These are phyloP conservation scores for Cathartes aura DNA, from an alignment of 2,113 vertebrate species.

Conservation along the genomic window DNA sequence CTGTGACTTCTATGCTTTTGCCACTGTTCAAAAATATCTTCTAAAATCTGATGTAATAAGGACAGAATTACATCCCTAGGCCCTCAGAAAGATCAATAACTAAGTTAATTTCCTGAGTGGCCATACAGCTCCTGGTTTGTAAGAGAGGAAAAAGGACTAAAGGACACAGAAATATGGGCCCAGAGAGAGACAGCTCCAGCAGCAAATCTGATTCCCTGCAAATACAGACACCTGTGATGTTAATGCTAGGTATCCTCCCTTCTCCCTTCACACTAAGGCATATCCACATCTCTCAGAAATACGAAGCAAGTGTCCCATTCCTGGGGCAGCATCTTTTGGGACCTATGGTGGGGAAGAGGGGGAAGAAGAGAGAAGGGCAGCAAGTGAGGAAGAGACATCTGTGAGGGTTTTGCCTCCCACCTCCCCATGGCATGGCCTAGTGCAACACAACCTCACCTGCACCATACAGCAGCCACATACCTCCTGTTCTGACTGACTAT, in stretches of 20 bases:
- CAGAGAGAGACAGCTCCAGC: background rate
- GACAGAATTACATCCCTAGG: slow-evolving; percentile 41
- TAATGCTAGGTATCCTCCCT: background rate
- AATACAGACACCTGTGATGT: accelerated
- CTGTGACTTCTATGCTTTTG: background rate
- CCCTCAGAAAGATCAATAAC: slow-evolving; percentile 50
- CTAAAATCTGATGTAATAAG: slow-evolving; percentile 51
- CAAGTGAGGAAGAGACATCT: background rate
- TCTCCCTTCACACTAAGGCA: background rate
- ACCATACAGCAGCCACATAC: background rate
- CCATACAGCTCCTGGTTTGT: background rate
- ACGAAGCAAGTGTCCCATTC: background rate
- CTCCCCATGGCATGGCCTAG: background rate
- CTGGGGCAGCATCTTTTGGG: background rate
- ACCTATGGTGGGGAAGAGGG: accelerated
- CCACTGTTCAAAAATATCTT: slow-evolving; percentile 35
- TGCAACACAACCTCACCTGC: background rate
- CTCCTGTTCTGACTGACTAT: background rate
- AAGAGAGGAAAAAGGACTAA: background rate
- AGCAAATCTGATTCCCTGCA: background rate
- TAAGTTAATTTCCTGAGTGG: slow-evolving; percentile 60
- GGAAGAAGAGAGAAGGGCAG: background rate
- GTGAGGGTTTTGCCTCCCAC: background rate
- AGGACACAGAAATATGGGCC: background rate
- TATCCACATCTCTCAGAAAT: background rate